These are phyloP conservation scores for Eledona agricola DNA, from an alignment of 2,888 invertebrate genomes.

Conservation along the genomic window DNA sequence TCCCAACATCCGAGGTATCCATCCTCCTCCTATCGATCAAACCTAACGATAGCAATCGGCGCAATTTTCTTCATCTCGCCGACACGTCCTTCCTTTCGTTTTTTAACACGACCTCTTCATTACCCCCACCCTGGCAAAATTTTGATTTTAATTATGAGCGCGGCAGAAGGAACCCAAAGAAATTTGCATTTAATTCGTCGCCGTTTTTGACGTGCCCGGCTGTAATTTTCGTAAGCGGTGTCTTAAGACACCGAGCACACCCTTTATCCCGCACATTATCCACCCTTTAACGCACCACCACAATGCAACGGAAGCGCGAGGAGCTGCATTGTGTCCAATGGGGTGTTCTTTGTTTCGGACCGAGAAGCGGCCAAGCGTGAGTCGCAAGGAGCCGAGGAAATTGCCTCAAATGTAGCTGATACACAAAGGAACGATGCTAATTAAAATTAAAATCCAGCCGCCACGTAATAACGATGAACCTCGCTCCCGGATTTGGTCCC, in stretches of 20 bases:
- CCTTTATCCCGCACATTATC: slow-evolving; percentile 60
- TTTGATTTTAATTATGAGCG: slow-evolving; percentile 14
- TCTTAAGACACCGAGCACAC: slow-evolving; percentile 38
- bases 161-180: neutral
- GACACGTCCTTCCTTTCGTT: slow-evolving; percentile 15
- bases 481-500: no score
- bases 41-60: slow-evolving; percentile 11
- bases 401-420: slow-evolving; percentile 60
- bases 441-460: slow-evolving; percentile 60
- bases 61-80: slow-evolving; percentile 9
- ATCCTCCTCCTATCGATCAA: slow-evolving; percentile 10
- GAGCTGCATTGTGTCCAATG: slow-evolving; percentile 63
- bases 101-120: slow-evolving; percentile 23
- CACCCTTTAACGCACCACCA: slow-evolving; percentile 63
- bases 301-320: slow-evolving; percentile 63
- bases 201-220: slow-evolving; percentile 15
- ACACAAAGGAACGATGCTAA: slow-evolving; percentile 59
- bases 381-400: slow-evolving; percentile 58
- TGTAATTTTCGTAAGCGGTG: slow-evolving; percentile 37
- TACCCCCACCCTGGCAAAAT: slow-evolving; percentile 10
- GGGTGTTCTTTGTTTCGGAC: slow-evolving; percentile 58
- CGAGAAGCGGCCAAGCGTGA: slow-evolving; percentile 59
- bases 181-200: slow-evolving; percentile 24
- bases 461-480: slow-evolving; percentile 43
- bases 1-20: slow-evolving; percentile 14